Evolutionary conservation across 2,888 invertebrate genomes (phyloP).

Genomic region (Bedellia somnulentella): DNA sequence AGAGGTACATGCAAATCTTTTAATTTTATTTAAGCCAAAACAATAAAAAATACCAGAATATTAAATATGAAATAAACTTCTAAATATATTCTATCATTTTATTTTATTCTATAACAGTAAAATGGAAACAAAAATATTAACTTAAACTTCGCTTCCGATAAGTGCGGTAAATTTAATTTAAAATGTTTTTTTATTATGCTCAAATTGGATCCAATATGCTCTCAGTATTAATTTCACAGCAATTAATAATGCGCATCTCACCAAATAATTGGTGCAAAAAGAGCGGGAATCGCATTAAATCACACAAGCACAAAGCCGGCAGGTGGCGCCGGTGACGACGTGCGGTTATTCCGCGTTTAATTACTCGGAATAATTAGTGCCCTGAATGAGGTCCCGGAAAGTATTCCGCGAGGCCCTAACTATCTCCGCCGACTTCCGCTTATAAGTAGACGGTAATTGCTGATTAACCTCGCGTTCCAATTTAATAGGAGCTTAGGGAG

Average conservation of each 20-base stretch:
- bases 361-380: constrained; percentile 63
- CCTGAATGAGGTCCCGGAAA: constrained; percentile 62
- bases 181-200: too few relatives aligned
- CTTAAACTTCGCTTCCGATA: too few relatives aligned
- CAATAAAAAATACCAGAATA: too few relatives aligned
- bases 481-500: constrained; percentile 55
- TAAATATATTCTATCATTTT: too few relatives aligned
- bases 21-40: too few relatives aligned
- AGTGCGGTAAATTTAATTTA: too few relatives aligned
- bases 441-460: constrained; percentile 61
- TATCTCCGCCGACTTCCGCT: constrained; percentile 59
- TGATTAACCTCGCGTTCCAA: constrained; percentile 56
- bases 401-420: constrained; percentile 56
- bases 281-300: constrained; percentile 55
- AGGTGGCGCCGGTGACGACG: constrained; percentile 53
- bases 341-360: constrained; percentile 58
- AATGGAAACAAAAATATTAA: too few relatives aligned
- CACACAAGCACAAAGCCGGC: constrained; percentile 53
- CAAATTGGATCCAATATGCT: constrained; percentile 6
- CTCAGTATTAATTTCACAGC: constrained; percentile 41
- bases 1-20: too few relatives aligned
- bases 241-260: constrained; percentile 55
- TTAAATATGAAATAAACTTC: too few relatives aligned
- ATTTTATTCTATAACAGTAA: too few relatives aligned
- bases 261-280: constrained; percentile 57